Evolutionary conservation across 1,140 invertebrate genomes (phyloP).

Genomic region (Contarinia nasturtii): DNA sequence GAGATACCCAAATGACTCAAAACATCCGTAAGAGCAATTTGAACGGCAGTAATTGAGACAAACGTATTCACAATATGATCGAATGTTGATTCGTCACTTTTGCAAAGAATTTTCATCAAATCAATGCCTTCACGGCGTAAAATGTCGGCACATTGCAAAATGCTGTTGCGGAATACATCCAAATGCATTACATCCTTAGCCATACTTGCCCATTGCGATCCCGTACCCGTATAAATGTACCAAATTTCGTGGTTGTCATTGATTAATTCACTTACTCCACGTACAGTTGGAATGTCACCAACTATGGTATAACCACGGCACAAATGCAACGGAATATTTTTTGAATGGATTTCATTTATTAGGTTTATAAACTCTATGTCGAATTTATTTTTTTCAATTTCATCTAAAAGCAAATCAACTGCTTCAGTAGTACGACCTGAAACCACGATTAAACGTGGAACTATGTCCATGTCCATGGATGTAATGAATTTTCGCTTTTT

Average conservation of each 20-base stretch:
- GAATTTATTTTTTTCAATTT: conserved; percentile 33
- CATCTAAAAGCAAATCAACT: conserved; percentile 43
- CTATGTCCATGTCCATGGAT: conserved; percentile 27
- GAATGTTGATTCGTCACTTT: conserved; percentile 49
- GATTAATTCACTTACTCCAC: conserved; percentile 30
- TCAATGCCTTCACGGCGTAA: conserved; percentile 57
- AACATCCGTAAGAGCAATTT: conserved; percentile 71
- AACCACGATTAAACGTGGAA: conserved; percentile 31
- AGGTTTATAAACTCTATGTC: conserved; percentile 34
- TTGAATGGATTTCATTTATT: conserved; percentile 33
- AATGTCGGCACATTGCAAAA: conserved; percentile 48
- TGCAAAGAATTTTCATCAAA: conserved; percentile 60
- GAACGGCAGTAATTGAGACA: conserved; percentile 75
- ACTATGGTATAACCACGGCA: conserved; percentile 31
- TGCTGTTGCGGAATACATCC: conserved; percentile 48
- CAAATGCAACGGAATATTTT: too few relatives aligned
- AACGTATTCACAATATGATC: conserved; percentile 75
- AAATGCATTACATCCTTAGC: conserved; percentile 41
- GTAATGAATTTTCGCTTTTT: conserved; percentile 29
- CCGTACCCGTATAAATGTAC: conserved; percentile 83
- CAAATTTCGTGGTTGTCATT: conserved; percentile 45
- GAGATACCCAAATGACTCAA: conserved; percentile 48
- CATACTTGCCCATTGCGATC: conserved; percentile 76
- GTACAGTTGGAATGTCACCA: conserved; percentile 30
- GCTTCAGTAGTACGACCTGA: conserved; percentile 40